Percentiles rank a stretch among this genome's conserved stretches.
Conservation (phyloP, 2,113 vertebrate species). For the Euleptes europaea region DNA sequence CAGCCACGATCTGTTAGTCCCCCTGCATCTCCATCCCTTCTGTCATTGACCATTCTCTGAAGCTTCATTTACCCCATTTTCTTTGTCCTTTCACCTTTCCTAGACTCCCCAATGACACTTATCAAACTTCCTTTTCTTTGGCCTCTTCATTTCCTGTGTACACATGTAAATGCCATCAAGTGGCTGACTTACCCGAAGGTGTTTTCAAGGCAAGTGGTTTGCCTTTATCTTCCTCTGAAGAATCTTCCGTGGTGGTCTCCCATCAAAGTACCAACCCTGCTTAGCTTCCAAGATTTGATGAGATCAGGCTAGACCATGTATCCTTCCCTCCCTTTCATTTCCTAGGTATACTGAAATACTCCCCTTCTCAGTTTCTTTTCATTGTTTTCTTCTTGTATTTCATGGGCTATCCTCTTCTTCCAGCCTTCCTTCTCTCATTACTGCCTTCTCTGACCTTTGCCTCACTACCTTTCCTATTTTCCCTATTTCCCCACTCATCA, state of each 20-base stretch:
- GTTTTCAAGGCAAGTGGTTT: too few relatives aligned
- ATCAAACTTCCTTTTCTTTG: background rate
- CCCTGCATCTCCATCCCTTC: background rate
- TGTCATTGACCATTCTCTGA: background rate
- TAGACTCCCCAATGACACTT: background rate
- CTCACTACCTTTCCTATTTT: too few relatives aligned
- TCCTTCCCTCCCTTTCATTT: background rate
- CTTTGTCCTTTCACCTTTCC: background rate
- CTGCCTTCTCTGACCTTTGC: background rate
- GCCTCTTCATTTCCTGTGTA: background rate
- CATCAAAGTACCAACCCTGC: too few relatives aligned
- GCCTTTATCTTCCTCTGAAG: too few relatives aligned
- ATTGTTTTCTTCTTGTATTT: background rate
- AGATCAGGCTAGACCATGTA: too few relatives aligned
- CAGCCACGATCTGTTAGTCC: too few relatives aligned
- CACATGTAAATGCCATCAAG: too few relatives aligned
- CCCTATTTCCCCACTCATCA: too few relatives aligned
- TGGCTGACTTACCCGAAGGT: too few relatives aligned
- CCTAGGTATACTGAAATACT: background rate
- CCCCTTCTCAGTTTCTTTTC: background rate
- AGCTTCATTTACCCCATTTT: background rate
- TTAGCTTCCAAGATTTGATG: too few relatives aligned
- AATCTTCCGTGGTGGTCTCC: too few relatives aligned
- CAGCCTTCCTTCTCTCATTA: background rate
- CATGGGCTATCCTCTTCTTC: background rate